Base-by-base conservation (phyloP, 2,797 vertebrate species). In the Myotis pilosus region DNA sequence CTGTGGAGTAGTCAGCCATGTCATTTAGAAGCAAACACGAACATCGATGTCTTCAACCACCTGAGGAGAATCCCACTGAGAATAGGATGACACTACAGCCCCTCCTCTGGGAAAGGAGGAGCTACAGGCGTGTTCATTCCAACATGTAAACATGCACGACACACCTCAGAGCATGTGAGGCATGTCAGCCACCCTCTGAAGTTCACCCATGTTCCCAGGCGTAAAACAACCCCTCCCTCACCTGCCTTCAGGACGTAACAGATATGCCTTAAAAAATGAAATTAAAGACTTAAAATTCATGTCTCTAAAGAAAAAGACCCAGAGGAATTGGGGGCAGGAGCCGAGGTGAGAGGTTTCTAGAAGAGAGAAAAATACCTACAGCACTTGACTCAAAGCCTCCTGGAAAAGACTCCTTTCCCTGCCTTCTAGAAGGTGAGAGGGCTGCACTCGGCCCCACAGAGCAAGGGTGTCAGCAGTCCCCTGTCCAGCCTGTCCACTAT, bases 401-500 rank as follows among this genome's bases (percentile, higher is more conserved):
- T 82, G 44, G 28, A 33, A 5, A 36, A 53, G 8, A 0, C 10
- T 62, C 33, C 5, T 28, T 74, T 44, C 33, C 57, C 25, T 53
- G 41, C 16, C n/a, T 69, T 28, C 79, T 23, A 19, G 13, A 44
- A 80, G 30, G 25, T 69, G 15, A 55, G 38, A 44, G 53, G 36
- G 16, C 17, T 49, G 1, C 11, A 8, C 36, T 49, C 8, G 20
- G 49, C 20, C 13, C 5, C 2, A 3, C 25, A 25, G 4, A 28
- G 4, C 8, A 57, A 33, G 16, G 36, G 25, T 9, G n/a, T 19
- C 8, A 0, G 23, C 6, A 20, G 23, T 20, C 55, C 25, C 23
- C 3, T 0, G 7, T 28, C 19, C 74, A 57, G 49, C 5, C 10
- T 38, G 30, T 47, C 9, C 9, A 16, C 5, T 8, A 3, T 10